A percentile compares a stretch with the other conserved stretches of the same genome.
Conservation (phyloP, 2,113 vertebrate species). For the Trochalopteron elliotii region DNA sequence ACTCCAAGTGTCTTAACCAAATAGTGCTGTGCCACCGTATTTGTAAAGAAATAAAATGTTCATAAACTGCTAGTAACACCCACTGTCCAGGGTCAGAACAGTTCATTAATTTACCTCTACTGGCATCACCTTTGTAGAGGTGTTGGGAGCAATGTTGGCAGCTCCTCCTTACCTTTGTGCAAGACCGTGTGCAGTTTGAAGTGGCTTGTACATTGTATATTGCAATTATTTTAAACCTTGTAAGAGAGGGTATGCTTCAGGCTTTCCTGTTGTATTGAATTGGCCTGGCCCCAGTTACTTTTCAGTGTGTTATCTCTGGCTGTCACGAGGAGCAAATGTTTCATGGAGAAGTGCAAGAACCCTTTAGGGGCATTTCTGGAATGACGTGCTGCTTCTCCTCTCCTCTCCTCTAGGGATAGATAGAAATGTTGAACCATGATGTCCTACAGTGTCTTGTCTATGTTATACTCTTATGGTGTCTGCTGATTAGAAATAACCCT, state of each 20-base stretch:
- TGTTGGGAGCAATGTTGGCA: not conserved
- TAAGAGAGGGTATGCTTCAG: not conserved
- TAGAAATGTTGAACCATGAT: not conserved
- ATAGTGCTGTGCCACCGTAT: rapidly evolving
- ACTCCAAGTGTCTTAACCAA: not conserved
- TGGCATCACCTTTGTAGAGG: not conserved
- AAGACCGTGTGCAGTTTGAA: not conserved
- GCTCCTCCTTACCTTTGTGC: not conserved
- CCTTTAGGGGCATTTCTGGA: not conserved
- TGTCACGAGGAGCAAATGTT: not conserved
- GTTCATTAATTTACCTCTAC: not conserved
- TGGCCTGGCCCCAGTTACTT: not conserved
- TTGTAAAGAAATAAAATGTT: not conserved
- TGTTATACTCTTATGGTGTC: rapidly evolving
- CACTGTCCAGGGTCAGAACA: not conserved
- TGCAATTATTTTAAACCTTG: not conserved
- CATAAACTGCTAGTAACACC: not conserved
- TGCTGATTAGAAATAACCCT: not conserved
- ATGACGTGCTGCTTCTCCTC: not conserved
- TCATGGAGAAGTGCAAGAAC: not conserved
- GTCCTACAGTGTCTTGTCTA: not conserved
- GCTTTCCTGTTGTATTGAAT: not conserved
- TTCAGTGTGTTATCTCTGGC: not conserved
- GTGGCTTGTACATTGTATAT: not conserved
- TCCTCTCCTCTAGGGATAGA: not conserved